A percentile compares a stretch with the other conserved stretches of the same genome.
Conservation (phyloP, 2,888 invertebrate species). For the Megastigmus dorsalis region DNA sequence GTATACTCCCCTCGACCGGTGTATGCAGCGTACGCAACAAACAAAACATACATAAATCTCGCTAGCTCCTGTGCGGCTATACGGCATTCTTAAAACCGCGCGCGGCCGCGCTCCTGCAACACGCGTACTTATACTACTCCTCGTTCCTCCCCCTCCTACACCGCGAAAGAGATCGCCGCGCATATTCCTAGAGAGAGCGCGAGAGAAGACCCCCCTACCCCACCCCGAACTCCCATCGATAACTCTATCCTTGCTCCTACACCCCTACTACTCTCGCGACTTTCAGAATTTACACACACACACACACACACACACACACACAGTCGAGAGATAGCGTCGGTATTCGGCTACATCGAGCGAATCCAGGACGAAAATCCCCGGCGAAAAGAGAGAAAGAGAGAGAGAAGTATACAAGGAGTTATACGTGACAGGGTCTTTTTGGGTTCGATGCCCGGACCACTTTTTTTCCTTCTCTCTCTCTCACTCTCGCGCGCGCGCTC, state of each 20-base stretch:
- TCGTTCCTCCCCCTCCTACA: too few species aligned
- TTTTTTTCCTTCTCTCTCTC: too few species aligned
- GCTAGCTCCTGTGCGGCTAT: too few species aligned
- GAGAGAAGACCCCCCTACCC: conserved; percentile 26
- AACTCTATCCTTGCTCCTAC: conserved; percentile 8
- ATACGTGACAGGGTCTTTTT: conserved; percentile 41
- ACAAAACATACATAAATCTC: conserved; percentile 49
- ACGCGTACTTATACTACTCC: too few species aligned
- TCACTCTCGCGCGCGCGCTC: conserved; percentile 6
- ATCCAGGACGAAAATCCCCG: conserved; percentile 26
- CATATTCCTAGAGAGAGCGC: too few species aligned
- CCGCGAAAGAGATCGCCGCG: too few species aligned
- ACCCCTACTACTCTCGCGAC: neutral
- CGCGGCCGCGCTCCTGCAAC: neutral
- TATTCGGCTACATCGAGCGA: conserved; percentile 38
- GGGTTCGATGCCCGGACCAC: conserved; percentile 54
- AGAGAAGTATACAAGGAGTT: conserved; percentile 32
- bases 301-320: conserved; percentile 6
- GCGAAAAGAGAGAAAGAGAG: neutral
- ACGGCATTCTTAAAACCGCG: too few species aligned
- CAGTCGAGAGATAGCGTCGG: too few species aligned
- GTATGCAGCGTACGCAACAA: neutral
- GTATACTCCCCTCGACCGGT: too few species aligned
- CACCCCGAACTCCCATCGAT: conserved; percentile 35
- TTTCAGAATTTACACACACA: conserved; percentile 9